A percentile compares a stretch with the other conserved stretches of the same genome.
Conservation (phyloP, 1,140 invertebrate genomes). For the Chironomus tepperi region DNA sequence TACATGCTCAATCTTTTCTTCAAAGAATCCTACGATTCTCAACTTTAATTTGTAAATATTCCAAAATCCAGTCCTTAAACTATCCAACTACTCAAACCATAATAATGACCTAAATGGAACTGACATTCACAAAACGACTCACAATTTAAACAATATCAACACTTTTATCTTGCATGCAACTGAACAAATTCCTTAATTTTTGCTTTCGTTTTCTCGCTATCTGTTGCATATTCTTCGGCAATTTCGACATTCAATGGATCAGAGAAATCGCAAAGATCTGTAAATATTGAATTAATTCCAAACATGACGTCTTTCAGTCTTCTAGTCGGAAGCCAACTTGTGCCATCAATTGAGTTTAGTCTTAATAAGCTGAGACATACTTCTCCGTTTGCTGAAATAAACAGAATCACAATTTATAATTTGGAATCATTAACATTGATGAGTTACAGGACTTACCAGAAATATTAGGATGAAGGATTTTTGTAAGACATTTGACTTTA, state of each 20-base stretch:
- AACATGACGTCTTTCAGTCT: constrained; percentile 91
- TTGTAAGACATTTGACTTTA: constrained; percentile 80
- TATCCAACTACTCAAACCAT: too few species aligned
- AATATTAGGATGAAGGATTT: constrained; percentile 59
- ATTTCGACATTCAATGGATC: constrained; percentile 1
- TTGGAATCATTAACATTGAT: neutral
- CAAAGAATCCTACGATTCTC: too few species aligned
- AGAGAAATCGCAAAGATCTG: constrained; percentile 40
- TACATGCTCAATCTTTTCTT: too few species aligned
- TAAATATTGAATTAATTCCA: constrained; percentile 88
- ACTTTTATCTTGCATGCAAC: neutral
- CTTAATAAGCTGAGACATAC: constrained; percentile 87
- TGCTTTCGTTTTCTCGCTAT: neutral
- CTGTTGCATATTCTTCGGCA: constrained; percentile 4
- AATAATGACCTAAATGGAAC: neutral
- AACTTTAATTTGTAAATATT: too few species aligned
- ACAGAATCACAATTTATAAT: constrained; percentile 59
- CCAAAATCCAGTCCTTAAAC: too few species aligned
- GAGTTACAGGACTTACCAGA: neutral
- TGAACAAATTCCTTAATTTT: neutral
- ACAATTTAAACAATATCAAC: neutral
- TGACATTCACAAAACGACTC: neutral
- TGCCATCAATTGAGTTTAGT: constrained; percentile 85
- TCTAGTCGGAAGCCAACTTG: constrained; percentile 90
- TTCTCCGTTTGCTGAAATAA: constrained; percentile 80